Percentiles rank a stretch among this genome's conserved stretches.
phyloP scores from a whole-genome alignment of 2,888 invertebrate genomes.

The Quadroppia sp. region DNA sequence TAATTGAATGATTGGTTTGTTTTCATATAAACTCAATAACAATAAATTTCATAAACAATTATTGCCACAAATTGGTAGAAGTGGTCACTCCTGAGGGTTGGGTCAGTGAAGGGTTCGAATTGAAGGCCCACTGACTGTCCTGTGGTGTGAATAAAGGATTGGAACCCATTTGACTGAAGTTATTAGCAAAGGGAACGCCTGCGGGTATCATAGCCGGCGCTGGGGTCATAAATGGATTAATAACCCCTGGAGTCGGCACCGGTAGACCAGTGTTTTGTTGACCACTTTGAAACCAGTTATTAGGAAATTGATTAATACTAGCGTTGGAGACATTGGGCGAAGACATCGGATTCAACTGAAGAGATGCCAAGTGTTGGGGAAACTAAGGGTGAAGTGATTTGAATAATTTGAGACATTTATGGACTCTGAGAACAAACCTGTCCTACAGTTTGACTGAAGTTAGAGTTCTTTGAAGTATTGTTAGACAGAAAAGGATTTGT shows the following conservation, averaged over 20 bases:
- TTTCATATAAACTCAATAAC: background rate
- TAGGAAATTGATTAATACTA: constrained; percentile 11
- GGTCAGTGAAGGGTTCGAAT: background rate
- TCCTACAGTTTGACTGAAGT: constrained; percentile 33
- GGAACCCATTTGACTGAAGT: background rate
- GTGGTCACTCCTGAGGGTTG: constrained; percentile 21
- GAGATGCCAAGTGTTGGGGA: constrained; percentile 33
- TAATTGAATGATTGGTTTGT: background rate
- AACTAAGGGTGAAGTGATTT: background rate
- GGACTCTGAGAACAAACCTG: constrained; percentile 28
- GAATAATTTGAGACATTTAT: background rate
- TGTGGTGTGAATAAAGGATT: background rate
- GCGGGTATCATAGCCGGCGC: background rate
- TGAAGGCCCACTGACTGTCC: constrained; percentile 26
- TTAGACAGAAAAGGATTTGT: constrained; percentile 43
- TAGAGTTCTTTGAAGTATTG: constrained; percentile 36
- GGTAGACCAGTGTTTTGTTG: background rate
- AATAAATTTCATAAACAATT: constrained; percentile 10
- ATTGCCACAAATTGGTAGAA: constrained; percentile 33
- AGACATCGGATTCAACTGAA: constrained; percentile 35
- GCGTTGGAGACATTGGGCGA: background rate
- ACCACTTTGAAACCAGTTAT: background rate
- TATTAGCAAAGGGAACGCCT: background rate
- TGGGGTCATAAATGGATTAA: constrained; percentile 4
- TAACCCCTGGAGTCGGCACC: background rate